phyloP scores from a whole-genome alignment of 2,888 invertebrate species.

The Encarsia formosa region DNA sequence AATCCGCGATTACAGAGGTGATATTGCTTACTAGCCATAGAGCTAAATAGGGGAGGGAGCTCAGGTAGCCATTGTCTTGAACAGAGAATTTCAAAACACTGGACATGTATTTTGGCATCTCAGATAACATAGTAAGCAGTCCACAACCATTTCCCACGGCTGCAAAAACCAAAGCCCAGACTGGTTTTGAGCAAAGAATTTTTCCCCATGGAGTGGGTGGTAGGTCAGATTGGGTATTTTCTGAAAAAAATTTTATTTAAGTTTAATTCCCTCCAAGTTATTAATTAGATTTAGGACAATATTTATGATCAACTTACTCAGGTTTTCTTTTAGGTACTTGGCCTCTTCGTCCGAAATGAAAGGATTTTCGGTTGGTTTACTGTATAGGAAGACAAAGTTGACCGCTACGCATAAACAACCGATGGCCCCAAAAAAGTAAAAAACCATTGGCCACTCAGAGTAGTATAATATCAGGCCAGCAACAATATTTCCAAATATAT shows the following conservation, averaged over 20 bases:
- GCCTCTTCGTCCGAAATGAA: conserved; percentile 46
- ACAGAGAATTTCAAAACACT: conserved; percentile 49
- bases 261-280: no score
- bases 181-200: conserved; percentile 57
- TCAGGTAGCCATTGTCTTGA: conserved; percentile 49
- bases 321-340: conserved; percentile 41
- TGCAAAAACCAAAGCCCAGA: conserved; percentile 67
- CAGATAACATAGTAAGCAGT: conserved; percentile 45
- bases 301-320: no score
- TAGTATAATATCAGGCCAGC: conserved; percentile 66
- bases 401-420: conserved; percentile 71
- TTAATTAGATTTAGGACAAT: no score
- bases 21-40: conserved; percentile 51
- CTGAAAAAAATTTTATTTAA: no score
- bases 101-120: conserved; percentile 51
- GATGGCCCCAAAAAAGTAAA: conserved; percentile 75
- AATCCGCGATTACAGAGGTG: conserved; percentile 49
- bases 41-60: conserved; percentile 51
- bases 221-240: conserved; percentile 47
- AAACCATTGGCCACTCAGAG: conserved; percentile 69
- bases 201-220: conserved; percentile 44
- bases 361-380: conserved; percentile 47
- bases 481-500: conserved; percentile 58
- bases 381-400: conserved; percentile 54
- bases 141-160: conserved; percentile 48